Evolutionary conservation across 2,113 vertebrate genomes (phyloP).

Genomic region (Paracanthobrama guichenoti): DNA sequence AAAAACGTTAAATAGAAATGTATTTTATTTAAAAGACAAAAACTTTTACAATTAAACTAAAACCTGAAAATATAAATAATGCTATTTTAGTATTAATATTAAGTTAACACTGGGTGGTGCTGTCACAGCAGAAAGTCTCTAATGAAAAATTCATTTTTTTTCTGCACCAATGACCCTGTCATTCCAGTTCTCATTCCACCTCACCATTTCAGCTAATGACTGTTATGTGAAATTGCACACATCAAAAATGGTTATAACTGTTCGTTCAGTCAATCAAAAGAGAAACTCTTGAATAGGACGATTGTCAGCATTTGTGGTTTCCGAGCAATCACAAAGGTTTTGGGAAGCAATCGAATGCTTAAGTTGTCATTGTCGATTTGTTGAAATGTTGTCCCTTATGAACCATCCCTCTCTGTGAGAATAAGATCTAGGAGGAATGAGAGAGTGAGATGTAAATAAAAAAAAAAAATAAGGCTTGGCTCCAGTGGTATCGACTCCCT

Average conservation of each 20-base stretch:
- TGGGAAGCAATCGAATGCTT: not conserved
- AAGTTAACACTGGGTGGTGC: not conserved
- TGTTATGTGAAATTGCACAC: not conserved
- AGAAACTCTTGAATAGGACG: not conserved
- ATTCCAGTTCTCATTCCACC: slow-evolving; percentile 5
- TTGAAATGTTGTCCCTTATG: not conserved
- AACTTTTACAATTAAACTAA: not conserved
- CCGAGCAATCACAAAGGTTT: not conserved
- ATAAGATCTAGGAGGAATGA: not conserved
- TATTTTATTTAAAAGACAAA: not conserved
- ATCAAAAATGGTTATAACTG: slow-evolving; percentile 17
- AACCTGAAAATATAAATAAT: not conserved
- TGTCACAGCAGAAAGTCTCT: not conserved
- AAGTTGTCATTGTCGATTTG: not conserved
- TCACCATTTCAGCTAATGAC: slow-evolving; percentile 32
- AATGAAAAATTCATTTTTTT: not conserved
- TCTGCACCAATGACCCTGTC: slow-evolving; percentile 21
- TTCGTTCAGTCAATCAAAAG: not conserved
- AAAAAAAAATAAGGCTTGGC: not conserved
- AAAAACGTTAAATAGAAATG: not conserved
- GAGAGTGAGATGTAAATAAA: too few relatives aligned
- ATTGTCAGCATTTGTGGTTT: not conserved
- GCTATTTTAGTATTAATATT: not conserved
- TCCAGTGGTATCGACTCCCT: slow-evolving; percentile 5
- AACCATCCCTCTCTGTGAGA: not conserved